These are phyloP conservation scores for Digitonthophagus gazella DNA, from an alignment of 2,888 invertebrate species.

Conservation along the genomic window DNA sequence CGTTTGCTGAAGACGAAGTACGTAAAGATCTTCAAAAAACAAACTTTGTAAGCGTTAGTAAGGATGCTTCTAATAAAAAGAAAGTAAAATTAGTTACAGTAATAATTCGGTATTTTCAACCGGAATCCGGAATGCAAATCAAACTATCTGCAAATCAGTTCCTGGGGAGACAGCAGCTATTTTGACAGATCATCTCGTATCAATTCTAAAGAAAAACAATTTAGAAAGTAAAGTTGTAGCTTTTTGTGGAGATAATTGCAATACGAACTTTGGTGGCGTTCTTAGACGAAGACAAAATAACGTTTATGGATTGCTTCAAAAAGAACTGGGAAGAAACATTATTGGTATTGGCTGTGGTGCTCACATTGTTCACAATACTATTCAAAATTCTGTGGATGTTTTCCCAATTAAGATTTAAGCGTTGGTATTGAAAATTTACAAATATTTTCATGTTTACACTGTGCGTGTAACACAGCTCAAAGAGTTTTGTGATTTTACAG, in stretches of 20 bases:
- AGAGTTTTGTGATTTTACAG: conserved; percentile 32
- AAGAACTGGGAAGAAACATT: conserved; percentile 27
- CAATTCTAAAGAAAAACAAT: conserved; percentile 20
- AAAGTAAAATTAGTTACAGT: conserved; percentile 8
- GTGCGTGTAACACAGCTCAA: conserved; percentile 40
- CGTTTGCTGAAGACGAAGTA: conserved; percentile 22
- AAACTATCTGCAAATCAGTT: conserved; percentile 8
- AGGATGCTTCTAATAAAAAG: conserved; percentile 22
- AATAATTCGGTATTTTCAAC: conserved; percentile 7
- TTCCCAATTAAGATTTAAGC: conserved; percentile 41
- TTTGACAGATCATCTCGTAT: background rate
- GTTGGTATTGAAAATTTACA: conserved; percentile 40
- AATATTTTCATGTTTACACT: conserved; percentile 42
- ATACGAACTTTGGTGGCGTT: conserved; percentile 41
- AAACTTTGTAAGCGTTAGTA: conserved; percentile 18
- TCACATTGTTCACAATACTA: conserved; percentile 41
- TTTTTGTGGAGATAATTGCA: conserved; percentile 39
- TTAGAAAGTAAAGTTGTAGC: conserved; percentile 34
- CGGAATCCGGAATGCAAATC: background rate
- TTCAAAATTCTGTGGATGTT: conserved; percentile 39
- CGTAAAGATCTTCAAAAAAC: conserved; percentile 17
- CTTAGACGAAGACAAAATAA: conserved; percentile 31
- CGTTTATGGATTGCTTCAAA: conserved; percentile 34
- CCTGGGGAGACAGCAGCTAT: conserved; percentile 3
- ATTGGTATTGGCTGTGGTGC: conserved; percentile 39